A percentile compares a stretch with the other conserved stretches of the same genome.
These are phyloP conservation scores for Machimus rusticus DNA, from an alignment of 2,888 invertebrate genomes.

Conservation along the genomic window DNA sequence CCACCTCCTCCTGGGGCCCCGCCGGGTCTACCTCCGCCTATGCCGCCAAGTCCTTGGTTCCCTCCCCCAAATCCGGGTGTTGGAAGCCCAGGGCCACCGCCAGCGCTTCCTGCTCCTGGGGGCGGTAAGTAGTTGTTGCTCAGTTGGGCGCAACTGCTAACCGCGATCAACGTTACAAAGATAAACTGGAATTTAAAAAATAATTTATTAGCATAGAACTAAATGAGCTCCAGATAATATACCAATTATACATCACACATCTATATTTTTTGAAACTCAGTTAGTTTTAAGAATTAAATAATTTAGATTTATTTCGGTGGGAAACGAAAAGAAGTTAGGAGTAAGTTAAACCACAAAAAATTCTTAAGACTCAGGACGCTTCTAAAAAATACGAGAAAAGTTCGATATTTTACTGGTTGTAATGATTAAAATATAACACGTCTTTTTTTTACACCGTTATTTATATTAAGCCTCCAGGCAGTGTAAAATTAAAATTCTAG, in stretches of 20 bases:
- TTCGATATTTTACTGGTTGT: too few species aligned
- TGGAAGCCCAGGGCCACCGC: constrained; percentile 61
- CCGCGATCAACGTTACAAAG: constrained; percentile 61
- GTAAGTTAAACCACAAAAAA: too few species aligned
- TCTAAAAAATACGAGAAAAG: too few species aligned
- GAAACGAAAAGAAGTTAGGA: too few species aligned
- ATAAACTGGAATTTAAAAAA: constrained; percentile 59
- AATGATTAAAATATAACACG: too few species aligned
- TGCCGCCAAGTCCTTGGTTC: constrained; percentile 55
- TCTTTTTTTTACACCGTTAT: too few species aligned
- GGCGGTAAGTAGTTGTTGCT: constrained; percentile 70
- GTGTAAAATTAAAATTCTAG: too few species aligned
- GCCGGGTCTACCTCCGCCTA: constrained; percentile 58
- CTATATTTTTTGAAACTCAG: neutral
- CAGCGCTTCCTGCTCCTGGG: constrained; percentile 61
- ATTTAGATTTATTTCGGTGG: too few species aligned
- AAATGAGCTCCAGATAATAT: neutral
- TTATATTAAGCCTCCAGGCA: too few species aligned
- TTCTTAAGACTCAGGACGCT: too few species aligned
- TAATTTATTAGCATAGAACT: neutral
- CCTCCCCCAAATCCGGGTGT: constrained; percentile 54
- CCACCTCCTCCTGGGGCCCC: constrained; percentile 52
- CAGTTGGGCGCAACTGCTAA: constrained; percentile 64
- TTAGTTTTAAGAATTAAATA: neutral
- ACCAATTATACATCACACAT: neutral